Base-by-base conservation (phyloP, 2,888 invertebrate species). In the Euzophera pinguis region DNA sequence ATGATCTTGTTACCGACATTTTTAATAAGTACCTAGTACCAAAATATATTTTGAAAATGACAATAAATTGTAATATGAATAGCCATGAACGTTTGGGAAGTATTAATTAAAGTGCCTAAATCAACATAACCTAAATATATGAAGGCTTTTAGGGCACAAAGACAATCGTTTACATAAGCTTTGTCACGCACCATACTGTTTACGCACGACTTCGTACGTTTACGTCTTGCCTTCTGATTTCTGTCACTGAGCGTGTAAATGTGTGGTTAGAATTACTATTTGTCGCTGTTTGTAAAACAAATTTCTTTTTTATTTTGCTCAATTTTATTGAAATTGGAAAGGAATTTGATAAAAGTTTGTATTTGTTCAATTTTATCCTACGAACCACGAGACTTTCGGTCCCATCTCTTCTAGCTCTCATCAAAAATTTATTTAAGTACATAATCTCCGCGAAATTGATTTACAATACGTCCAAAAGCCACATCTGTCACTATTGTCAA, bases 151-250 rank as follows among this genome's bases (percentile, higher is more conserved):
- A 3, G 5, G 38, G 38, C 14, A 13, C 38, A 13, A 12, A 29
- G 29, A 13, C 42, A 42, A 7, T 29, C 8, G 29, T 43, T 12
- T 43, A 43, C 29, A 29, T 13, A 29, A 12, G 17, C 41, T 16
- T 41, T 8, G 43, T 43, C 43, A 43, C 43, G 43, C 43, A 43
- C 41, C 9, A 41, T 22, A 22, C 43, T 29, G 43, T 43, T 43
- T 43, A 43, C 43, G 43, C 43, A 43, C 43, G 43, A 43, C 13
- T 29, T 12, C 42, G 10, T 12, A 27, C 27, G 43, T 43, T 42
- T 27, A 29, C 43, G 43, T 8, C 43, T 43, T 27, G 43, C 43
- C 43, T 43, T 12, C 42, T 43, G 42, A 43, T 43, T 43, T 27
- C 43, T 43, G 43, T 14, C 42, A 12, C 27, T 29, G 13, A 43